A percentile compares a stretch with the other conserved stretches of the same genome.
phyloP scores from a whole-genome alignment of 2,113 vertebrate genomes.

The Urocolius indicus region DNA sequence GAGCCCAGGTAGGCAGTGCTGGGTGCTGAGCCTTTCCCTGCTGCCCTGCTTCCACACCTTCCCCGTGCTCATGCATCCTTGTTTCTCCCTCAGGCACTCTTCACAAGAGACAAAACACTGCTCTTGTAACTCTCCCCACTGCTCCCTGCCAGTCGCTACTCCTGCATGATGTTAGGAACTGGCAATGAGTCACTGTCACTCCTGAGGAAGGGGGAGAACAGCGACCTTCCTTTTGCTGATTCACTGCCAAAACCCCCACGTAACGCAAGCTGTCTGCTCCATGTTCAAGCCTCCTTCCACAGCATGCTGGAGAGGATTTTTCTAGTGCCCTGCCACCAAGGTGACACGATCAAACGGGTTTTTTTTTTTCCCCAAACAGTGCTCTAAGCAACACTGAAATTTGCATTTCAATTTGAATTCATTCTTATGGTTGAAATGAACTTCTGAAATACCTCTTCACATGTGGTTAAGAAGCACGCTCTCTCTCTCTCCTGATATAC shows the following conservation, averaged over 20 bases:
- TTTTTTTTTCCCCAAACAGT: background rate
- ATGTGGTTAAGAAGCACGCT: background rate
- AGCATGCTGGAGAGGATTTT: background rate
- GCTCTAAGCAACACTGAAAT: background rate
- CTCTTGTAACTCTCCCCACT: background rate
- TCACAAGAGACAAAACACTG: background rate
- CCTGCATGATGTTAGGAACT: background rate
- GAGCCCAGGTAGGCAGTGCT: fast-evolving
- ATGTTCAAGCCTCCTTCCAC: background rate
- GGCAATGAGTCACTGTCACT: background rate
- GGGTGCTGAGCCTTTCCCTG: background rate
- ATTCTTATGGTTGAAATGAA: background rate
- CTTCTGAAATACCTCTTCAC: background rate
- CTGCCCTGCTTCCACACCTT: background rate
- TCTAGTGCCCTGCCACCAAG: background rate
- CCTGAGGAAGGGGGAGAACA: background rate
- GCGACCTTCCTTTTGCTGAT: background rate
- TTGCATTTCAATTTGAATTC: constrained; percentile 50
- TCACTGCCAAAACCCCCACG: background rate
- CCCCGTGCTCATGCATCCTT: background rate
- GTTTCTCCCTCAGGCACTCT: background rate
- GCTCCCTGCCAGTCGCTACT: background rate
- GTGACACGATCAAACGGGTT: constrained; percentile 47
- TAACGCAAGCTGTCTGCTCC: background rate
- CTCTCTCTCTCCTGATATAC: background rate